phyloP scores from a whole-genome alignment of 2,113 vertebrate genomes.

The Macaca nemestrina region DNA sequence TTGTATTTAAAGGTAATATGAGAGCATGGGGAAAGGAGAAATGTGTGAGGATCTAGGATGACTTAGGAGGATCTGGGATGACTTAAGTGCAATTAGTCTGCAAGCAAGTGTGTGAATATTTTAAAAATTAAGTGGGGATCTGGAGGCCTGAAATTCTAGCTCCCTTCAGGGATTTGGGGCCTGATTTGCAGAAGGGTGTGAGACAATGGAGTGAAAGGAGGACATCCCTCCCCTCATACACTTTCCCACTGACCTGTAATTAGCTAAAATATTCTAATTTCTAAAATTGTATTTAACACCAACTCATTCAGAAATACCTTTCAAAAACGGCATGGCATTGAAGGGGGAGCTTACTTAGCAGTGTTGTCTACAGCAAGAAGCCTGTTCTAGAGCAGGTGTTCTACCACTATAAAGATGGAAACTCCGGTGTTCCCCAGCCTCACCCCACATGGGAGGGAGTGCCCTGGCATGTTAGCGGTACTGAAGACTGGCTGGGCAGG shows the following conservation, averaged over 20 bases:
- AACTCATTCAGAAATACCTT: neutral
- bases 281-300: constrained; percentile 15
- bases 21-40: neutral
- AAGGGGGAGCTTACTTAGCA: too few relatives aligned
- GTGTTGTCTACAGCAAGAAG: neutral
- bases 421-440: neutral
- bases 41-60: neutral
- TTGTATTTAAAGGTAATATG: neutral
- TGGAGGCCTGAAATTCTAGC: neutral
- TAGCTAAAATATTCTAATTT: neutral
- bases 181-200: neutral
- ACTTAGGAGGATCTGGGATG: neutral
- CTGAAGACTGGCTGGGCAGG: neutral
- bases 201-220: neutral
- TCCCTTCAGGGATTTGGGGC: neutral
- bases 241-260: neutral
- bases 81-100: neutral
- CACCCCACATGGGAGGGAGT: neutral
- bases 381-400: neutral
- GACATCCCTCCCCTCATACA: neutral
- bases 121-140: neutral
- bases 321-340: neutral
- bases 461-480: neutral
- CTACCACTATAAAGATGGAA: neutral
- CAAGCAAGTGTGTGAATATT: neutral